Evolutionary conservation across 1,140 invertebrate species (phyloP), one percentile per base, ranked within the genome.

Genomic region (Cotesia typhae): DNA sequence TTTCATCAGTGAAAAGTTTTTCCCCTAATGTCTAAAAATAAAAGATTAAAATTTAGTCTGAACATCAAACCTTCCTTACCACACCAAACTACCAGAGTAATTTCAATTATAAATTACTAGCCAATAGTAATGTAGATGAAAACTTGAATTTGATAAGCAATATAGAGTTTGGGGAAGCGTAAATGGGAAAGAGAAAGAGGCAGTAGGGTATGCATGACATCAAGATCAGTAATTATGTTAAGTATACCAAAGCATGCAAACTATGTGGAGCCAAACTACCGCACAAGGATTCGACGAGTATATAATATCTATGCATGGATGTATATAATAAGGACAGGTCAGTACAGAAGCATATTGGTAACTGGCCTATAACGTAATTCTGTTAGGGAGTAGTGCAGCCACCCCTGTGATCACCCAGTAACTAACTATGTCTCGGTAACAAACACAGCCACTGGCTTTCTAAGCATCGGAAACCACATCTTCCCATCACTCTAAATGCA

Each of bases 341-440:
- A 36, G 60, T 70, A 55, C 55, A n/a, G 60, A 69, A 67, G 60
- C 60, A 66, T 65, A 55, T 67, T 61, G 20, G 61, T 59, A 70
- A 51, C 66, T 36, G 63, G 65, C 20, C 68, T 72, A 70, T 77
- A 76, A 78, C 72, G 55, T 79, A 79, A 79, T 70, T 66, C 63
- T 73, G 76, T 79, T 79, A 79, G 55, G 47, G 51, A 76, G 75
- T 76, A 75, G 70, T 73, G 76, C 73, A 76, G 69, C 75, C 75
- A 76, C 72, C 72, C 75, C 74, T 79, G 71, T 79, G 74, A 79
- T 79, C 76, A 75, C 73, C 67, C 72, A 38, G 72, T 75, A 78
- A 78, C 76, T 78, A 78, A 74, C 70, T 76, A 60, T 72, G 68
- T 75, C 71, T 74, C 69, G 57, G 55, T 67, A 41, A 74, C 67